Conservation (phyloP, 2,113 vertebrate genomes). For the Clarias gariepinus region DNA sequence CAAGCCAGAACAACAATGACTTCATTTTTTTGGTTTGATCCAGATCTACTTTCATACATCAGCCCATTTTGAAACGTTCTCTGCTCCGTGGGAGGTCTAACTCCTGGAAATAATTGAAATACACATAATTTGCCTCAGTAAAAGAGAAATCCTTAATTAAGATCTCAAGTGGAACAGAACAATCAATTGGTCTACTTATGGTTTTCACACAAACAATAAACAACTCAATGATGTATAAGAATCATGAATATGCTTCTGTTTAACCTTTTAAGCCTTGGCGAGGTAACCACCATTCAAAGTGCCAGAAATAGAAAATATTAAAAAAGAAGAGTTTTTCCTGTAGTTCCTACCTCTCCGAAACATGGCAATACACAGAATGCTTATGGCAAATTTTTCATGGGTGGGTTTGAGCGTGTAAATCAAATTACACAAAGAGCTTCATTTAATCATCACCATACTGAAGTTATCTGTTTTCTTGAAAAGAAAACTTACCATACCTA, state of each 20-base stretch:
- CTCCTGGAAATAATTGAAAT: background rate
- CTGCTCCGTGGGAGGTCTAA: background rate
- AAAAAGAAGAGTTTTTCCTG: background rate
- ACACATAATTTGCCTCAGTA: background rate
- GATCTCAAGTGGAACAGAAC: background rate
- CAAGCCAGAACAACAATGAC: constrained; percentile 8
- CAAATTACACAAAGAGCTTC: background rate
- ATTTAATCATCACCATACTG: background rate
- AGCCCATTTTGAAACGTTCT: background rate
- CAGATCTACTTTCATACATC: background rate
- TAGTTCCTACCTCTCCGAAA: background rate
- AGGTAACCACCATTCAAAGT: background rate
- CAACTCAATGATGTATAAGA: background rate
- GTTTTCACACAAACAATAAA: background rate
- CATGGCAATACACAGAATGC: background rate
- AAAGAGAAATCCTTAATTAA: background rate
- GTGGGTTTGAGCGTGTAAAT: background rate
- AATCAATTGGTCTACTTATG: background rate
- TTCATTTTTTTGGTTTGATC: background rate
- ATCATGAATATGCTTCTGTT: background rate
- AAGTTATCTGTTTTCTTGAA: background rate
- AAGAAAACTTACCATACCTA: background rate
- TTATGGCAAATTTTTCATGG: background rate
- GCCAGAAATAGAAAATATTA: background rate
- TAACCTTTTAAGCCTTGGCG: background rate